Evolutionary conservation across 2,888 invertebrate species (phyloP).

Genomic region (Orchestes rusci): DNA sequence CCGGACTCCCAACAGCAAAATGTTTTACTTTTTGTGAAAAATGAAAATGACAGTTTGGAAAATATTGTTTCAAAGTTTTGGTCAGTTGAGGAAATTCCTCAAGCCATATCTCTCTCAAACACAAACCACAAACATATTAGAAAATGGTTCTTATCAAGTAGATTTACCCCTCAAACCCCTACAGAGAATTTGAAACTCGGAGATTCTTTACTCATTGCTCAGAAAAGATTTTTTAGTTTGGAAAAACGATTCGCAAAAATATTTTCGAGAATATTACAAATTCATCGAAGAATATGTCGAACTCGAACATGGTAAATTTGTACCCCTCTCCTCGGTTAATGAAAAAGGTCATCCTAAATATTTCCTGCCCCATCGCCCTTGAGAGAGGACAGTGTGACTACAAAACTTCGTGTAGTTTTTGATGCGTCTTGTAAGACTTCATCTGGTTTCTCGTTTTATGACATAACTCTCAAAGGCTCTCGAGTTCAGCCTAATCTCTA

Average conservation of each 20-base stretch:
- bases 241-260: slow-evolving; percentile 6
- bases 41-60: neutral
- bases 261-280: slow-evolving; percentile 8
- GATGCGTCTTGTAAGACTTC: slow-evolving; percentile 16
- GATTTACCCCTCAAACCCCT: slow-evolving; percentile 6
- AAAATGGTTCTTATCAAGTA: slow-evolving; percentile 7
- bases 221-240: slow-evolving; percentile 6
- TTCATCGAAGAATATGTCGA: slow-evolving; percentile 13
- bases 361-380: slow-evolving; percentile 18
- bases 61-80: slow-evolving; percentile 5
- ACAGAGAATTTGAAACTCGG: slow-evolving; percentile 1
- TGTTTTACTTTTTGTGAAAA: slow-evolving; percentile 1
- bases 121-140: slow-evolving; percentile 1
- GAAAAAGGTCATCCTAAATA: slow-evolving; percentile 6
- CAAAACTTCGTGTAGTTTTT: slow-evolving; percentile 20
- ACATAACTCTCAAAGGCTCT: slow-evolving; percentile 17
- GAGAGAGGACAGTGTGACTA: slow-evolving; percentile 10
- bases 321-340: slow-evolving; percentile 7
- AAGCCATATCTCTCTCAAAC: neutral
- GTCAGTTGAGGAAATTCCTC: neutral
- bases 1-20: neutral
- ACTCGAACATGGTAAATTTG: slow-evolving; percentile 10
- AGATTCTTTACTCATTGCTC: slow-evolving; percentile 5
- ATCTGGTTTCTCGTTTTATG: slow-evolving; percentile 16
- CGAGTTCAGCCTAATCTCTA: slow-evolving; percentile 12